A percentile compares a stretch with the other conserved stretches of the same genome.
Conservation (phyloP, 2,888 invertebrate genomes). For the Dilophus febrilis region DNA sequence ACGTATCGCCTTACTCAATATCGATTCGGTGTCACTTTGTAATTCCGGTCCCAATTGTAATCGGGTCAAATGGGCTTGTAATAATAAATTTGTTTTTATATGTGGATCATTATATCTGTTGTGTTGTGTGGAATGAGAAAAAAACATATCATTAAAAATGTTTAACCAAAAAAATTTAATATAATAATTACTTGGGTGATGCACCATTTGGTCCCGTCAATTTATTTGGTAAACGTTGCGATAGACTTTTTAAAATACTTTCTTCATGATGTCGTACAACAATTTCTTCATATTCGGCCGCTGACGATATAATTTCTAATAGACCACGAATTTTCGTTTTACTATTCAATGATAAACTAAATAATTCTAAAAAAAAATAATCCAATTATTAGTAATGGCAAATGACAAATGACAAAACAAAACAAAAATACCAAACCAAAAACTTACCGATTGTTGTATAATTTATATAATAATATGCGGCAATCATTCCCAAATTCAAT, state of each 20-base stretch:
- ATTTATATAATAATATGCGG: conserved; percentile 98
- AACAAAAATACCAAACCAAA: neutral
- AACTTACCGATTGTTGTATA: conserved; percentile 87
- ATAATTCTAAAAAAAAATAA: conserved; percentile 71
- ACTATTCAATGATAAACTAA: conserved; percentile 87
- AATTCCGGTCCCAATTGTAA: conserved; percentile 90
- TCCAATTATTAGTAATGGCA: no score
- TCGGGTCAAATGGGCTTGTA: conserved; percentile 91
- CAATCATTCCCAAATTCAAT: conserved; percentile 98
- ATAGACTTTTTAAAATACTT: conserved; percentile 47
- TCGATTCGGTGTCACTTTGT: conserved; percentile 86
- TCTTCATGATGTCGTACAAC: conserved; percentile 93
- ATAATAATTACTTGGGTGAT: conserved; percentile 46
- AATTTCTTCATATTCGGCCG: conserved; percentile 90
- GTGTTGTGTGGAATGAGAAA: neutral
- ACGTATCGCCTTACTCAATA: conserved; percentile 66
- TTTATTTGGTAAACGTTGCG: conserved; percentile 41
- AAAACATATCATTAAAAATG: neutral
- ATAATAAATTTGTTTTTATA: conserved; percentile 83
- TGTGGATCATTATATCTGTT: conserved; percentile 87
- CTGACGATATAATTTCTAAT: conserved; percentile 93
- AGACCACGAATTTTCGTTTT: conserved; percentile 96
- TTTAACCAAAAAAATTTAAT: neutral
- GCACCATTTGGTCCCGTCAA: conserved; percentile 40
- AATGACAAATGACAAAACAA: neutral